Percentiles rank a stretch among this genome's conserved stretches.
These are phyloP conservation scores for Rhodinocichla rosea DNA, from an alignment of 2,113 vertebrate genomes.

Conservation along the genomic window DNA sequence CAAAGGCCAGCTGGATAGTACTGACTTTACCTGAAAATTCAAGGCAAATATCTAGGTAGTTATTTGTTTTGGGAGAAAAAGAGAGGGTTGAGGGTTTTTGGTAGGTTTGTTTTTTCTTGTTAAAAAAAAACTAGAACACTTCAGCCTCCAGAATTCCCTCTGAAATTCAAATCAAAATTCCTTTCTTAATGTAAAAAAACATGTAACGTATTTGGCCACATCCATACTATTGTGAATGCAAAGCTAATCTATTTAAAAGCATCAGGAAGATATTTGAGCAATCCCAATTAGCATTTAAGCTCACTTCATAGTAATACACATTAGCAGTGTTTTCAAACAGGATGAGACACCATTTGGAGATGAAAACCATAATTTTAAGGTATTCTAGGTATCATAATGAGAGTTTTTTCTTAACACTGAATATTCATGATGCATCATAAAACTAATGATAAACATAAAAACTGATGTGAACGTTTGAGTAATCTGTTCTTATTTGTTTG, in stretches of 20 bases:
- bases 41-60: not conserved
- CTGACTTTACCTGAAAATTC: not conserved
- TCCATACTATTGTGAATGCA: not conserved
- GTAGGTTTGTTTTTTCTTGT: not conserved
- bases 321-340: constrained; percentile 59
- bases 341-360: constrained; percentile 49
- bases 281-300: constrained; percentile 1
- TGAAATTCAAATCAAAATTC: not conserved
- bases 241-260: not conserved
- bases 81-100: not conserved
- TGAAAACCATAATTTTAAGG: constrained; percentile 67
- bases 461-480: constrained; percentile 81
- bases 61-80: not conserved
- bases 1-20: not conserved
- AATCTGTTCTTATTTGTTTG: constrained; percentile 84
- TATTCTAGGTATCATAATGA: constrained; percentile 76
- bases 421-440: constrained; percentile 83
- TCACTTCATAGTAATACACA: not conserved
- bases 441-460: constrained; percentile 87
- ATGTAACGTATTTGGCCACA: not conserved
- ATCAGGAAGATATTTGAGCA: not conserved
- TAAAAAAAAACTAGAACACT: not conserved
- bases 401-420: constrained; percentile 70
- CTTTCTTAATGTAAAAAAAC: not conserved
- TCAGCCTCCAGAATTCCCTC: not conserved